Base-by-base conservation (phyloP, 2,113 vertebrate species). In the Spilogale gracilis region DNA sequence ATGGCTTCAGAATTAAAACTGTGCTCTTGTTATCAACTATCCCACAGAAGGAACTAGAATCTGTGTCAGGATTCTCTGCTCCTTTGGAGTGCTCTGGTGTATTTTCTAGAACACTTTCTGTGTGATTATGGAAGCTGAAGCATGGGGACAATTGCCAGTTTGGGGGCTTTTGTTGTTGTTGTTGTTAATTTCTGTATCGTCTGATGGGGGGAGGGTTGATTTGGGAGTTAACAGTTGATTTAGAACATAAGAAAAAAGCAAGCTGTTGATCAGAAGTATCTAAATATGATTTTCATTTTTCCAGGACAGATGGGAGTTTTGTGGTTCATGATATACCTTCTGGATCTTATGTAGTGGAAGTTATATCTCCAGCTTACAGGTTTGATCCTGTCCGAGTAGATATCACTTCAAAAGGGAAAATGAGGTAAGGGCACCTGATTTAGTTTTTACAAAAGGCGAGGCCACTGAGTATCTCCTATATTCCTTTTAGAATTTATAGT, bases 351-450 rank as follows among this genome's bases (percentile, higher is more conserved):
- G 99, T 99, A 25, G 99, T 99, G 52, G 99, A 99, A 98, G 98
- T 99, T 86, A 98, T 99, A 97, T 99, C 99, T 21, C 99, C 99
- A 56, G 99, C 99, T 63, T 99, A 99, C 91, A 99, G 99, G 97
- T 99, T 99, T 98, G 99, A 99, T 65, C 99, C 99, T 0, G 99
- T 99, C 52, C 99, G 99, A 98, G 99, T 99, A n/a, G 99, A 99
- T 97, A 99, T 99, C 95, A 99, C 99, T 85, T 99, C 99, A 93
- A 99, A 99, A 98, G 99, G 99, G 63, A 99, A 99, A 99, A 99
- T 99, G 99, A 99, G 99, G 99, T 99, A 98, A 99, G 98, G 11
- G 8, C 89, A 83, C 25, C 14, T 85, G 38, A 73, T 97, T 76
- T 97, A 93, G 21, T 94, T 92, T 89, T 89, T 95, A 14, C 52